phyloP scores from a whole-genome alignment of 53 echinoderm and acorn worm genomes.

The Antedon mediterranea region DNA sequence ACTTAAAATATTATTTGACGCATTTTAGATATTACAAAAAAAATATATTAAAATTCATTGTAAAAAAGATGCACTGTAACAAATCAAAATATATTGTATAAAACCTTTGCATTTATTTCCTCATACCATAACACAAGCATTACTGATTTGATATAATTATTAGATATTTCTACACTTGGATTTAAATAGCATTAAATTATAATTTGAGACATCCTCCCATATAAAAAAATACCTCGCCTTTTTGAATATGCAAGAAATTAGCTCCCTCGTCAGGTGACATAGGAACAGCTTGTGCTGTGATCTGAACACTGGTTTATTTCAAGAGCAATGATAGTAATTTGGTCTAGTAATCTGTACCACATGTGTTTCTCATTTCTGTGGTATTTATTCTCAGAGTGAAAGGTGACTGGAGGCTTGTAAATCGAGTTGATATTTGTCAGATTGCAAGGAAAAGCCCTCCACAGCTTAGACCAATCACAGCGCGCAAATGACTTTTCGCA shows the following conservation, averaged over 20 bases:
- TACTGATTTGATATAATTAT: no score
- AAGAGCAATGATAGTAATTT: background rate
- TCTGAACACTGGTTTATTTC: background rate
- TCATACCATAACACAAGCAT: no score
- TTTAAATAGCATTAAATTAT: no score
- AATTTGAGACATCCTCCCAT: no score
- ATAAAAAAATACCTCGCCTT: no score
- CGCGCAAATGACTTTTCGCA: constrained; percentile 13
- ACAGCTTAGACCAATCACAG: constrained; percentile 64
- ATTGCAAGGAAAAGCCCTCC: background rate
- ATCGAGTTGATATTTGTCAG: background rate
- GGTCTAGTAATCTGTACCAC: background rate
- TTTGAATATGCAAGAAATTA: background rate
- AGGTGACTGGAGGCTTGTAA: background rate
- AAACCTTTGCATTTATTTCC: no score
- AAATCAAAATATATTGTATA: no score
- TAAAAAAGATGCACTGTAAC: no score
- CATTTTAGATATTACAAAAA: no score
- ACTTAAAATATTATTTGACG: no score
- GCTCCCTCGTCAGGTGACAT: background rate
- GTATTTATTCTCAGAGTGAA: background rate
- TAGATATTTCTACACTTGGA: no score
- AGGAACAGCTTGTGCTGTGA: background rate
- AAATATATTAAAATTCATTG: no score
- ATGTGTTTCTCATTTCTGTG: background rate